Evolutionary conservation across 2,888 invertebrate genomes (phyloP), one percentile per base, ranked within the genome.

Genomic region (Eupithecia exiguata): DNA sequence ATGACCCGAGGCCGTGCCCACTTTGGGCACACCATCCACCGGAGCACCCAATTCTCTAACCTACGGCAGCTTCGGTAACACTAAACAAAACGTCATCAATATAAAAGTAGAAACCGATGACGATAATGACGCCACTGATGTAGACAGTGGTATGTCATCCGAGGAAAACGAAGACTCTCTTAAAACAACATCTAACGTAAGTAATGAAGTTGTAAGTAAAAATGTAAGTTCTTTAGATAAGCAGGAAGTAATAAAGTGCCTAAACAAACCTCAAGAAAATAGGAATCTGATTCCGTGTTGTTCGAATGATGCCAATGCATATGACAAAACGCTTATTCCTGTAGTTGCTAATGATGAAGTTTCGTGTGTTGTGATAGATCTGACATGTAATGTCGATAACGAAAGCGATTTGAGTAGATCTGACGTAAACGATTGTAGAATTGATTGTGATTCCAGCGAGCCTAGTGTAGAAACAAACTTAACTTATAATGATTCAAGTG

Each of bases 1-100:
- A 82, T 94, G 94, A 94, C 94, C 90, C 79, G 92, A 90, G 90
- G 92, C 92, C 91, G 93, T 93, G 94, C 92, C 93, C 87, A n/a
- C 72, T 0, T 5, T 68, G 87, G 92, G 92, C 92, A 92, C 93
- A 79, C 81, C 81, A 61, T 81, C 80, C 71, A 78, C 82, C 72
- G 83, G 80, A 81, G 80, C 86, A 67, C 83, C 85, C 66, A 85
- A 83, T 74, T 84, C 87, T 53, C 83, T 81, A 66, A 85, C 84
- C 46, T 94, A 94, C 78, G 94, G 94, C 74, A 94, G 91, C 85
- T 92, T 94, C 78, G 91, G 89, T 74, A 89, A 87, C 62, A 91
- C 91, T 30, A 89, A 88, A 80, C 78, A 88, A 72, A 87, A 87
- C 76, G 25, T 76, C n/a, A 70, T 70, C 72, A 76, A 69, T 61